Conservation (phyloP, 2,888 invertebrate species). For the Scaptomyza flava region DNA sequence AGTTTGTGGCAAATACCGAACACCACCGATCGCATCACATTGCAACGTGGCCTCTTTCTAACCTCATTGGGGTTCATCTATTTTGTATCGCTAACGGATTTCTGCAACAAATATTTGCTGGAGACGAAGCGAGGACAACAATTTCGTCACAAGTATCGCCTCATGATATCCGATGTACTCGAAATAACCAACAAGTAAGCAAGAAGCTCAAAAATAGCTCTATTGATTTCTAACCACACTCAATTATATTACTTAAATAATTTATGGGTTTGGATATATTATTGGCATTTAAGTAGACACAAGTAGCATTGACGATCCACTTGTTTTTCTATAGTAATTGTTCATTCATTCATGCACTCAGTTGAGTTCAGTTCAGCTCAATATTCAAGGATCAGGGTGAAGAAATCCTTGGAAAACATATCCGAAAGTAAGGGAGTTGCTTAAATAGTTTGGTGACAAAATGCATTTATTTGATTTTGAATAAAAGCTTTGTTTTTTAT, state of each 20-base stretch:
- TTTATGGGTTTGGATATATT: neutral
- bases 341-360: constrained; percentile 20
- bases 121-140: constrained; percentile 87
- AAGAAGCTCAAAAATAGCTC: too few relatives aligned
- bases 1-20: constrained; percentile 83
- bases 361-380: neutral
- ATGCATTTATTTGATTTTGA: too few relatives aligned
- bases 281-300: too few relatives aligned
- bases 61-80: constrained; percentile 88
- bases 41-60: constrained; percentile 87
- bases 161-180: constrained; percentile 88
- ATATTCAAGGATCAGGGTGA: constrained; percentile 35
- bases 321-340: neutral
- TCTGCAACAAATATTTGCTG: constrained; percentile 87
- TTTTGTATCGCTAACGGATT: constrained; percentile 88
- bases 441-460: too few relatives aligned
- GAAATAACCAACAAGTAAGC: constrained; percentile 91
- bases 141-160: constrained; percentile 87
- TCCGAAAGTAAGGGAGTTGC: too few relatives aligned
- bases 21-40: constrained; percentile 86
- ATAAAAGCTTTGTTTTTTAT: too few relatives aligned
- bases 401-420: neutral
- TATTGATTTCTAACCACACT: too few relatives aligned
- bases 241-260: too few relatives aligned
- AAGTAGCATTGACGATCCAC: neutral